phyloP scores from a whole-genome alignment of 30 jellyfish, hydroid and myxozoan species.

The Mastigias papua region DNA sequence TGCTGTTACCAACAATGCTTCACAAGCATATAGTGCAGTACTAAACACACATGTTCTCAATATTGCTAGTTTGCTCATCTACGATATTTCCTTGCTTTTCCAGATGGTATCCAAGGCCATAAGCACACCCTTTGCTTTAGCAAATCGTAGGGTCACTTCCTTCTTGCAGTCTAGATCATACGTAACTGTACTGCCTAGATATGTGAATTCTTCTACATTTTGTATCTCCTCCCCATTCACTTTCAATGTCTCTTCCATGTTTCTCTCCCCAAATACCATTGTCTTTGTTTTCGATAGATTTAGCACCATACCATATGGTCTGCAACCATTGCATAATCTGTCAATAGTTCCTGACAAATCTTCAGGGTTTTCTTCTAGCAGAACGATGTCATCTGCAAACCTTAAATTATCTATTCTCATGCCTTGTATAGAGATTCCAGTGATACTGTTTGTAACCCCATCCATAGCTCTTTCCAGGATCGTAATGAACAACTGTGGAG shows the following conservation, averaged over 20 bases:
- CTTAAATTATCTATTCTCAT: not conserved
- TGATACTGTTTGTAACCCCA: not conserved
- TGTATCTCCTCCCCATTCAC: not conserved
- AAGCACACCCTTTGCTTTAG: not conserved
- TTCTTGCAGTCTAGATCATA: not conserved
- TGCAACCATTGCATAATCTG: not conserved
- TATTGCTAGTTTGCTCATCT: not conserved
- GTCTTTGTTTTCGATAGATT: not conserved
- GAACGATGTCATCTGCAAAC: not conserved
- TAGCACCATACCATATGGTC: not conserved
- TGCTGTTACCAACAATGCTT: not conserved
- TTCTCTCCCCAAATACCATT: not conserved
- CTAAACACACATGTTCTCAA: not conserved
- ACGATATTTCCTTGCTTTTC: not conserved
- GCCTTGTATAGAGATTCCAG: not conserved
- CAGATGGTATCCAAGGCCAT: not conserved
- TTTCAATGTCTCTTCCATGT: not conserved
- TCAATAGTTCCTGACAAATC: not conserved
- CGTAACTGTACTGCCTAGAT: not conserved
- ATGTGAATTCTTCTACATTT: not conserved
- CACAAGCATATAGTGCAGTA: not conserved
- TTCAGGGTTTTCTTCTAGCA: not conserved
- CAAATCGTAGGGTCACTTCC: not conserved
- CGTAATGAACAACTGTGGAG: slow-evolving; percentile 5
- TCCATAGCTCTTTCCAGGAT: slow-evolving; percentile 2